Base-by-base conservation (phyloP, 2,888 invertebrate genomes). In the Alsophila aescularia region DNA sequence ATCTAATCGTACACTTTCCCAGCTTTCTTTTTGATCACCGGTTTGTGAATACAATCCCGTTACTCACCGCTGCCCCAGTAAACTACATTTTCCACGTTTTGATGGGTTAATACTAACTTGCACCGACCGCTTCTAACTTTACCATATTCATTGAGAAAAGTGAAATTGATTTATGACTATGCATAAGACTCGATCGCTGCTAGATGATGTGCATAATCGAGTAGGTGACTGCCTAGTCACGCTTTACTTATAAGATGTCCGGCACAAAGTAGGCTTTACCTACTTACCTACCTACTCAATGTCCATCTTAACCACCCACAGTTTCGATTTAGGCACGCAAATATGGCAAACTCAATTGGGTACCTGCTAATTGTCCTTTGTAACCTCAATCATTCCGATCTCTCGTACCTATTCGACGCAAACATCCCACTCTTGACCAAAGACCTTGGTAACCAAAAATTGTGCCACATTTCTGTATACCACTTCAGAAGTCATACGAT, bases 1-100 rank as follows among this genome's bases (percentile, higher is more conserved):
- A 76, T 79, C 79, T 81, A 81, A 85, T 83, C 78, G 81, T 77
- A 63, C 76, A 87, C 87, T 89, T 90, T 89, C 88, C 81, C 82
- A 85, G 83, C 89, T 88, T 89, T 90, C 88, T 67, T 84, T 85
- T 82, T 73, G 77, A 79, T 78, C 78, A 73, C 75, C 75, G 75
- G 77, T 77, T 77, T 76, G 73, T 79, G 72, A 75, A 77, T 77
- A 74, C 65, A 68, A 72, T 83, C 77, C 90, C 90, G 89, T 88
- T 90, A 87, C 70, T 62, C 62, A 73, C 75, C 76, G 77, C 68
- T 83, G 83, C 70, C 84, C 85, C 70, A 85, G 77, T 85, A 79
- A 77, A 76, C 81, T 74, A 77, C 75, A 81, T 83, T 83, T 83
- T 83, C 75, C 77, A 70, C 70, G 53, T 66, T 72, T 70, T 73